Percentiles rank a stretch among this genome's conserved stretches.
phyloP scores from a whole-genome alignment of 2,888 invertebrate species.

The Cybosia mesomella region DNA sequence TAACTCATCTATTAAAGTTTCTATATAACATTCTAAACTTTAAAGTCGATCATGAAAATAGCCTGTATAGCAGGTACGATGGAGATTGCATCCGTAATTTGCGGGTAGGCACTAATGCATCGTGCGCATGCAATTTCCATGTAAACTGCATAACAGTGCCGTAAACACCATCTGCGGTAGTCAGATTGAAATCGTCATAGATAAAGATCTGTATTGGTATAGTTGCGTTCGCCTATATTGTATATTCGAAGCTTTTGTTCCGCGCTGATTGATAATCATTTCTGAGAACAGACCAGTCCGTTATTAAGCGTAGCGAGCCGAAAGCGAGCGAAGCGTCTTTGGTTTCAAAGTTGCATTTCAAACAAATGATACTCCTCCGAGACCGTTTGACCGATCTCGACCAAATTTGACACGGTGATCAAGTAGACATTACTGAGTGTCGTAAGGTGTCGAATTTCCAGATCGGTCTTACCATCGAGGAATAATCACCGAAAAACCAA shows the following conservation, averaged over 20 bases:
- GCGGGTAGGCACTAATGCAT: slow-evolving; percentile 60
- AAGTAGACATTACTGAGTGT: too few species aligned
- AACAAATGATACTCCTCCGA: too few species aligned
- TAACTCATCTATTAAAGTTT: not conserved
- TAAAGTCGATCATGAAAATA: slow-evolving; percentile 22
- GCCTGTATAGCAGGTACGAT: slow-evolving; percentile 36
- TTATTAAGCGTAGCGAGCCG: not conserved
- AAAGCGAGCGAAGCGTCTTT: too few species aligned
- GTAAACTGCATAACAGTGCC: slow-evolving; percentile 54
- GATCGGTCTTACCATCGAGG: too few species aligned
- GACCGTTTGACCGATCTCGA: too few species aligned
- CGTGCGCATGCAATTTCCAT: slow-evolving; percentile 68
- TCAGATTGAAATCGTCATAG: slow-evolving; percentile 59
- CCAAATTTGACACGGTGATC: too few species aligned
- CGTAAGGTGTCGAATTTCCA: too few species aligned
- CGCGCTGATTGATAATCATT: not conserved
- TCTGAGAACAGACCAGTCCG: not conserved
- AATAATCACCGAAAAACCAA: too few species aligned
- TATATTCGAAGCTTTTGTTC: not conserved
- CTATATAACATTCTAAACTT: not conserved
- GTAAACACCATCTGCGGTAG: slow-evolving; percentile 18
- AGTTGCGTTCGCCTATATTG: not conserved
- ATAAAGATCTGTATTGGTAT: slow-evolving; percentile 39
- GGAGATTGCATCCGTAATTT: slow-evolving; percentile 62
- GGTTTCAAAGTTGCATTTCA: too few species aligned